These are phyloP conservation scores for Symphodus melops DNA, from an alignment of 2,113 vertebrate species.

Conservation along the genomic window DNA sequence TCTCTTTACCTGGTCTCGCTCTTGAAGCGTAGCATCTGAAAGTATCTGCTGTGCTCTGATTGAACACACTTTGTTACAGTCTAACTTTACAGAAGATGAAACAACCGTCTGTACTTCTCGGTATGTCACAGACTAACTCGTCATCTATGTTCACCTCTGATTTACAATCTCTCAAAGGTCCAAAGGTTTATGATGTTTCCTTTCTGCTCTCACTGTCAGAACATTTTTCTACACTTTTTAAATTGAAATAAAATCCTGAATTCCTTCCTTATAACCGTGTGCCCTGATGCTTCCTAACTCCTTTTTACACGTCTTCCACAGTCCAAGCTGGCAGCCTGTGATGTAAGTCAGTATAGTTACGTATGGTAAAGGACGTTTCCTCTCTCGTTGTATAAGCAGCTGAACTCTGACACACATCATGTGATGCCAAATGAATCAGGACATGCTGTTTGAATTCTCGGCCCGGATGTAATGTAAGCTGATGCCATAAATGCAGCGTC, in stretches of 20 bases:
- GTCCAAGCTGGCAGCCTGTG: background rate
- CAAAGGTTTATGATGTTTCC: background rate
- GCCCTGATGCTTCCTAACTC: background rate
- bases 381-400: slow-evolving; percentile 25
- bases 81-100: too few relatives aligned
- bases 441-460: background rate
- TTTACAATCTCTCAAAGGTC: background rate
- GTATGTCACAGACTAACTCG: too few relatives aligned
- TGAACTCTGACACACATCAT: slow-evolving; percentile 3
- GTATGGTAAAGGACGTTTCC: background rate
- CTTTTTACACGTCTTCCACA: slow-evolving; percentile 5
- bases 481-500: background rate
- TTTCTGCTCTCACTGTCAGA: background rate
- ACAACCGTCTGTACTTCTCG: too few relatives aligned
- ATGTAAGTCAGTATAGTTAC: background rate
- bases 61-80: too few relatives aligned
- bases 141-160: too few relatives aligned
- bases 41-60: too few relatives aligned
- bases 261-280: background rate
- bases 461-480: background rate
- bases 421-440: background rate
- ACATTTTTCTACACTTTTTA: background rate
- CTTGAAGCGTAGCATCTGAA: too few relatives aligned
- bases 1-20: too few relatives aligned
- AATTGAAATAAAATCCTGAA: background rate